phyloP scores from a whole-genome alignment of 2,888 invertebrate species.

The Melikaiella ostensackeni region DNA sequence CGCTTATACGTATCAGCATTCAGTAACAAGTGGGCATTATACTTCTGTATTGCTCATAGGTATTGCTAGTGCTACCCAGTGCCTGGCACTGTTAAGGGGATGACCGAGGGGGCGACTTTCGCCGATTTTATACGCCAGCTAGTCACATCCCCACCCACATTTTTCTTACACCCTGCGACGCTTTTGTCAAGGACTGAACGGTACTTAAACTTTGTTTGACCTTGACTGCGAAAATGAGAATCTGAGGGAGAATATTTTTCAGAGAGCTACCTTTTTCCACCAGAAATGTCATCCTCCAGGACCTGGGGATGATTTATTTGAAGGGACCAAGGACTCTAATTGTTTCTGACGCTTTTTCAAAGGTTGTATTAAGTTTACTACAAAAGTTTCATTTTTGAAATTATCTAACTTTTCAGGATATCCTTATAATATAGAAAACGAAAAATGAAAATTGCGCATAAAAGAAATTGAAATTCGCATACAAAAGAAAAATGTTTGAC shows the following conservation, averaged over 20 bases:
- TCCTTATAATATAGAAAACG: too few relatives aligned
- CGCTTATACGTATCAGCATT: constrained; percentile 63
- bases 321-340: too few relatives aligned
- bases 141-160: neutral
- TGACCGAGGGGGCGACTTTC: neutral
- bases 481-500: too few relatives aligned
- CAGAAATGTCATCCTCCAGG: too few relatives aligned
- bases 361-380: too few relatives aligned
- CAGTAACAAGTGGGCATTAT: constrained; percentile 74
- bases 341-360: too few relatives aligned
- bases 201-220: neutral
- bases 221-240: neutral
- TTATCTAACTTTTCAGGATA: too few relatives aligned
- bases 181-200: neutral
- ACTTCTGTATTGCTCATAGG: constrained; percentile 3
- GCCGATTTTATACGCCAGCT: neutral
- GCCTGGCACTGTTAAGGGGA: neutral
- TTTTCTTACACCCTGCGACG: neutral
- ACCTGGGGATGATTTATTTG: too few relatives aligned
- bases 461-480: too few relatives aligned
- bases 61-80: neutral
- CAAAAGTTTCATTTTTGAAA: too few relatives aligned
- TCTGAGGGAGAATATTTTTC: neutral
- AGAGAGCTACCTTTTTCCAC: too few relatives aligned
- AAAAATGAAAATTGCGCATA: too few relatives aligned